Percentiles rank a stretch among this genome's conserved stretches.
Conservation (phyloP, 2,797 vertebrate genomes). For the Menidia menidia region DNA sequence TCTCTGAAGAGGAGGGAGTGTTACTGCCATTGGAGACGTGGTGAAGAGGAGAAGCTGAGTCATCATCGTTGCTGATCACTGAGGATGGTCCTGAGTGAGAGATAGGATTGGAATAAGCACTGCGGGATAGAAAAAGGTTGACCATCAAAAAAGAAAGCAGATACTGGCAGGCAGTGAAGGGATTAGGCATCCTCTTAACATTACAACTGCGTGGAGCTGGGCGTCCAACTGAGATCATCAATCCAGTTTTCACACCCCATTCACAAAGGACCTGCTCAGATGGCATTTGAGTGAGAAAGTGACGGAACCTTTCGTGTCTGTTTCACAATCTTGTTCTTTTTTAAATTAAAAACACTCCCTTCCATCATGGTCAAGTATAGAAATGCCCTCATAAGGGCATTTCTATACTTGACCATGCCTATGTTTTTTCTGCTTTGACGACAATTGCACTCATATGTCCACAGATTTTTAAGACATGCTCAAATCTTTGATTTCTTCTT, state of each 20-base stretch:
- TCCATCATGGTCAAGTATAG: not conserved
- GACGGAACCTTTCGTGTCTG: not conserved
- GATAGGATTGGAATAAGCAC: constrained; percentile 5
- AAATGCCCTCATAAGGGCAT: not conserved
- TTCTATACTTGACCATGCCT: too few relatives aligned
- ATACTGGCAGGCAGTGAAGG: constrained; percentile 49
- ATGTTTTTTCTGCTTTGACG: not conserved
- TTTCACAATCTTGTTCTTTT: not conserved
- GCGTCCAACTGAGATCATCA: not conserved
- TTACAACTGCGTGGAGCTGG: not conserved
- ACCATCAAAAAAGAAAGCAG: constrained; percentile 17
- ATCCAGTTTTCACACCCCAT: not conserved
- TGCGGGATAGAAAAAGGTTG: constrained; percentile 6
- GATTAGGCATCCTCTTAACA: constrained; percentile 14
- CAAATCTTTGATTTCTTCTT: not conserved
- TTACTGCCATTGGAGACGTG: constrained; percentile 98
- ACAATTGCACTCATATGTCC: not conserved
- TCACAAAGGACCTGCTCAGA: not conserved
- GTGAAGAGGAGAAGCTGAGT: constrained; percentile 97
- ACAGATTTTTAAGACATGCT: not conserved
- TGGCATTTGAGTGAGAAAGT: not conserved
- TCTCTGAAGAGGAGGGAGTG: constrained; percentile 96
- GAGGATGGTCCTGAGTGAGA: constrained; percentile 89
- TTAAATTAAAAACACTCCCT: not conserved
- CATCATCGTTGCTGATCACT: constrained; percentile 97